Evolutionary conservation across 2,113 vertebrate species (phyloP).

Genomic region (Cisticola juncidis): DNA sequence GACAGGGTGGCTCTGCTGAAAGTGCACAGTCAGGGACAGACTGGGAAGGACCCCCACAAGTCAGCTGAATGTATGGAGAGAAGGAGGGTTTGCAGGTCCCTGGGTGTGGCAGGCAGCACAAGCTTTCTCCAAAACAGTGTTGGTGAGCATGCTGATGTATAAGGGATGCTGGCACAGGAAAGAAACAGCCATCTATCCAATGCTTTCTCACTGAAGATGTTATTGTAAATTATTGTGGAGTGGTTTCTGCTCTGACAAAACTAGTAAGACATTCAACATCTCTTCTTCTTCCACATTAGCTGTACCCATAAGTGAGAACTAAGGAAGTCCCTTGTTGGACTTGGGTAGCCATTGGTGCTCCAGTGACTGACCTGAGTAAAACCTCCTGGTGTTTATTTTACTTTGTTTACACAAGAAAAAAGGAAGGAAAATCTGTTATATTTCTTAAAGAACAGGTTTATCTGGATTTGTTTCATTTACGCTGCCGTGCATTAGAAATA

Average conservation of each 20-base stretch:
- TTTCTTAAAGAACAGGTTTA: neutral
- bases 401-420: neutral
- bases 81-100: neutral
- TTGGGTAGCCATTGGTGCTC: neutral
- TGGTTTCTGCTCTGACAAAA: neutral
- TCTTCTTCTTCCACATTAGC: neutral
- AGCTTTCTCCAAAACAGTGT: neutral
- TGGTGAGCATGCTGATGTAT: neutral
- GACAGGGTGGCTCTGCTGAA: neutral
- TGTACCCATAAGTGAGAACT: neutral
- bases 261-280: neutral
- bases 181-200: neutral
- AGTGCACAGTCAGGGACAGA: neutral
- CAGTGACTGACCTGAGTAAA: neutral
- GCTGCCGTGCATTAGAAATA: neutral
- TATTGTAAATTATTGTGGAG: neutral
- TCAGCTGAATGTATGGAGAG: neutral
- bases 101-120: neutral
- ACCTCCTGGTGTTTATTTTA: neutral
- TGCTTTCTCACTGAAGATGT: neutral
- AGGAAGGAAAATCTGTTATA: neutral
- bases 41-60: neutral
- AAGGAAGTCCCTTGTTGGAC: neutral
- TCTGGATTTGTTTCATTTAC: neutral
- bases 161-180: neutral